phyloP scores from a whole-genome alignment of 2,888 invertebrate genomes.

The Drosophila neotestacea region DNA sequence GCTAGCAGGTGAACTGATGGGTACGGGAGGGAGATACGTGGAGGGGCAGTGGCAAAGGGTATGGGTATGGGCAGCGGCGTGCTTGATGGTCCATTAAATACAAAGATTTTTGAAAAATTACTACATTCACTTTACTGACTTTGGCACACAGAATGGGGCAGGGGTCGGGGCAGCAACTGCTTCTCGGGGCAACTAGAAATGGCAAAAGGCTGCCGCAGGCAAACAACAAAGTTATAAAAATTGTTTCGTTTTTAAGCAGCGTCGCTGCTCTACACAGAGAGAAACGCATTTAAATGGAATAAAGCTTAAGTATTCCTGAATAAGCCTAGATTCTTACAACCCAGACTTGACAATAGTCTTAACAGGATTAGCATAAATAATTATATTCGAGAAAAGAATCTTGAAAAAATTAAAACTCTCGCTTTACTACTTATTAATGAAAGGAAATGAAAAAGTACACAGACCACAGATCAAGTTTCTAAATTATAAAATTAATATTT shows the following conservation, averaged over 20 bases:
- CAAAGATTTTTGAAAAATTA: constrained; percentile 82
- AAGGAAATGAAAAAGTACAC: too few relatives aligned
- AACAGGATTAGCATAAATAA: too few relatives aligned
- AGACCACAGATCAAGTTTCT: too few relatives aligned
- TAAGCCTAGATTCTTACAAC: too few relatives aligned
- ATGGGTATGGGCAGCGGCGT: constrained; percentile 7
- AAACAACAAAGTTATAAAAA: constrained; percentile 84
- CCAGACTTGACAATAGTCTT: too few relatives aligned
- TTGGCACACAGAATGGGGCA: constrained; percentile 2
- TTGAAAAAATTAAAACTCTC: too few relatives aligned
- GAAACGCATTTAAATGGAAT: too few relatives aligned
- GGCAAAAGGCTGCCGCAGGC: constrained; percentile 67
- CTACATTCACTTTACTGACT: constrained; percentile 69
- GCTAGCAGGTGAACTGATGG: neutral
- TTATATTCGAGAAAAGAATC: too few relatives aligned
- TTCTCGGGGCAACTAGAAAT: constrained; percentile 62
- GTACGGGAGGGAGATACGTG: neutral
- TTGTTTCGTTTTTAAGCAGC: constrained; percentile 77
- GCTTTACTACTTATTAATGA: too few relatives aligned
- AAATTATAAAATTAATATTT: too few relatives aligned
- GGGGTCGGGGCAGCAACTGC: neutral
- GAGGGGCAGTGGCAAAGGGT: constrained; percentile 1
- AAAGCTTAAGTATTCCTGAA: too few relatives aligned
- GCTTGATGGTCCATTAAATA: constrained; percentile 83
- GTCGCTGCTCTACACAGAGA: constrained; percentile 1